Base-by-base conservation (phyloP, 2,797 vertebrate species). In the Lepidocolaptes lacrymiger region DNA sequence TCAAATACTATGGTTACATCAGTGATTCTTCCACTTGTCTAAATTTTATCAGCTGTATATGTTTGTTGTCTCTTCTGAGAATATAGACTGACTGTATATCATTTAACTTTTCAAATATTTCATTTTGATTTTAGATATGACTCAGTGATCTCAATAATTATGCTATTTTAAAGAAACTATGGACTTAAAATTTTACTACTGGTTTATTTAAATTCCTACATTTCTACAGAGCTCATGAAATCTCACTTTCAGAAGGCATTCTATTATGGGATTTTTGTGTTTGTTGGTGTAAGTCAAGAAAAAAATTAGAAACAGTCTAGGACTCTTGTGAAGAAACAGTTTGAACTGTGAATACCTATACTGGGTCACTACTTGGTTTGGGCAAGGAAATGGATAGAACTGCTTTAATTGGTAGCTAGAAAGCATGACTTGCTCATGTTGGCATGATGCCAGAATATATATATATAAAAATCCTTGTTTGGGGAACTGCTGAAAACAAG, bases 71-170 rank as follows among this genome's bases (percentile, higher is more conserved):
- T 89, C 37, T 61, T 82, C 62, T 49, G 49, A 63, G 39, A 85
- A 87, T 24, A 89, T 15, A 76, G 44, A 58, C 7, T 55, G 32
- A 85, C 51, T 54, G 12, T 46, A 37, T 52, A 22, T 23, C 48
- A 75, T 62, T 82, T 73, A 79, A 75, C 30, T 87, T 85, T 76
- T 68, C 49, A 51, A 21, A 63, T 37, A 69, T 85, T 79, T 87
- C 7, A 83, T 51, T 91, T 54, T 54, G 18, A 22, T 56, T 88
- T 81, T 84, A 63, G 44, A 17, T 26, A 55, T 55, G 74, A 91
- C 20, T 90, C 51, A 41, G 18, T 48, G 21, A 48, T 82, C 21
- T 66, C 41, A 66, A 72, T 34, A 7, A 4, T 43, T 30, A 82
- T 4, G 23, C 20, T 46, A 17, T 37, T 91, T 52, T 56, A 69